These are phyloP conservation scores for Leiothrix lutea DNA, from an alignment of 2,113 vertebrate genomes.

Conservation along the genomic window DNA sequence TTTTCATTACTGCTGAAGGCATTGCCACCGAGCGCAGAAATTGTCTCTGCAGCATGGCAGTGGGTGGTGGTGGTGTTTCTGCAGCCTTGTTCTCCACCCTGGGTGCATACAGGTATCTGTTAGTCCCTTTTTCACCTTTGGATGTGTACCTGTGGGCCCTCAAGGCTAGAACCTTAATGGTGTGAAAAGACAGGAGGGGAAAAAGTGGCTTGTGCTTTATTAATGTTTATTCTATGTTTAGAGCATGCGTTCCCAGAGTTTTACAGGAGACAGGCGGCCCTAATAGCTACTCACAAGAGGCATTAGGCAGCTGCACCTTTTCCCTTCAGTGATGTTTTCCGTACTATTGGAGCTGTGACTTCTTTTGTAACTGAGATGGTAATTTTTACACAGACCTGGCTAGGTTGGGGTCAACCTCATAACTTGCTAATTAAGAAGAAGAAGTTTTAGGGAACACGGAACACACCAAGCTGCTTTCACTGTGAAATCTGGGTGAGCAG, in stretches of 20 bases:
- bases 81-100: background rate
- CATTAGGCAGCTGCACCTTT: background rate
- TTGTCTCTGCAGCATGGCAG: background rate
- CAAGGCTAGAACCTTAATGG: background rate
- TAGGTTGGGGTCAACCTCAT: background rate
- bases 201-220: background rate
- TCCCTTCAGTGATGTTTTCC: background rate
- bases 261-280: background rate
- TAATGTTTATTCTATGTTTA: slow-evolving; percentile 4
- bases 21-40: background rate
- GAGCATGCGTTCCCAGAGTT: background rate
- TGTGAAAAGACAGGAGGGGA: background rate
- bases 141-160: background rate
- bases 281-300: background rate
- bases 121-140: slow-evolving; percentile 28
- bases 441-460: background rate
- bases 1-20: background rate
- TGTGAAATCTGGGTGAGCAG: background rate
- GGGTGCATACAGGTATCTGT: background rate
- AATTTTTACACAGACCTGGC: background rate
- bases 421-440: background rate
- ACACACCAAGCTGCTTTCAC: background rate
- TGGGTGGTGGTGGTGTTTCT: background rate
- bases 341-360: background rate
- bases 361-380: background rate